Evolutionary conservation across 1,140 invertebrate species (phyloP), one percentile per base, ranked within the genome.

Genomic region (Bombus picipes): DNA sequence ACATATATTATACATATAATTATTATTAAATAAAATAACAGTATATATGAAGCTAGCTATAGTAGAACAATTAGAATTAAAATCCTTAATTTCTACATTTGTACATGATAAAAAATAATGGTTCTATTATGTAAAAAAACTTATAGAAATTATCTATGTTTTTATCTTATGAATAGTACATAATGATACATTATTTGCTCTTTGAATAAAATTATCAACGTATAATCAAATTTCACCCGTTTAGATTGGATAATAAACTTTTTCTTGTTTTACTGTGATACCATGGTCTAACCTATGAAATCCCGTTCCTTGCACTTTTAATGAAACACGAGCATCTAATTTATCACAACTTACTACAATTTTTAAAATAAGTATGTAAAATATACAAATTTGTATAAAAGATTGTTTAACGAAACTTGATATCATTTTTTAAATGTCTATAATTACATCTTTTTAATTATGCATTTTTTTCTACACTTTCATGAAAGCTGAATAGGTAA

Each of bases 271-370:
- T 41, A 85, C 13, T 65, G 53, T 76, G 75, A 34, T 81, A 65
- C 47, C 25, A 65, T 78, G 81, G 4, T 62, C 59, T 93, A 91
- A 95, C 94, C 94, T 95, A 88, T 94, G 94, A 91, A 94, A 94
- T 84, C 94, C 94, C 59, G 88, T 81, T 59, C 93, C 94, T 75
- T 91, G 85, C 12, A 94, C 79, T 62, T 74, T 70, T 37, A 88
- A 72, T 59, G 66, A 65, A 65, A 89, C 9, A 25, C 37, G 41
- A 62, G 83, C 78, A 41, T 71, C 37, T 25, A 86, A 78, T 37
- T 28, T 25, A 4, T 47, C 71, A 37, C 71, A 72, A 39, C 71
- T 28, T 74, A 76, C 32, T 34, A 65, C 5, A 57, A 25, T 57
- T 71, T 47, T 53, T 10, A 83, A 57, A 34, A 87, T 65, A 53